A percentile compares a stretch with the other conserved stretches of the same genome.
These are phyloP conservation scores for Tetranychus truncatus DNA, from an alignment of 2,888 invertebrate genomes.

Conservation along the genomic window DNA sequence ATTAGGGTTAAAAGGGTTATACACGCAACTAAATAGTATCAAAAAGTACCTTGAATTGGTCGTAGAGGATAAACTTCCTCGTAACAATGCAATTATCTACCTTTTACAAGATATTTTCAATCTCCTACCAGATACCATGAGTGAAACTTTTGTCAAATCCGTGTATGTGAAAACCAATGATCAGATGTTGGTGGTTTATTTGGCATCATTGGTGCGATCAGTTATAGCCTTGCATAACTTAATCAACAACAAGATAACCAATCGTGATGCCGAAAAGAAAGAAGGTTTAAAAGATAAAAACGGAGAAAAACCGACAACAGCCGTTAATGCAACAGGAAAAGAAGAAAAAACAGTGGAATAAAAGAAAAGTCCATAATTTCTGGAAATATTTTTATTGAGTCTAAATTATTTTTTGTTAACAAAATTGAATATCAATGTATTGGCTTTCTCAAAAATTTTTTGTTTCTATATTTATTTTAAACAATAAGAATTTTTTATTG, in stretches of 20 bases:
- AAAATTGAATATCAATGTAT: no score
- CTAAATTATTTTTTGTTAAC: no score
- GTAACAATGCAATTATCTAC: constrained; percentile 96
- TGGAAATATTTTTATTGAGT: constrained; percentile 43
- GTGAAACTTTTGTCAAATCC: constrained; percentile 78
- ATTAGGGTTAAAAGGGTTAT: constrained; percentile 79
- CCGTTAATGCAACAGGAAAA: neutral
- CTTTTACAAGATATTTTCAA: constrained; percentile 93
- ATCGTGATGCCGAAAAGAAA: constrained; percentile 66
- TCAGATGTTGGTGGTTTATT: constrained; percentile 92
- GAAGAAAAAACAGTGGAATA: neutral
- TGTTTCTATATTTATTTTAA: neutral
- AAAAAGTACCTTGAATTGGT: constrained; percentile 73
- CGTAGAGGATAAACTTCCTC: constrained; percentile 69
- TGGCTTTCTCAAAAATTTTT: no score
- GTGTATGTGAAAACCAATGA: constrained; percentile 97
- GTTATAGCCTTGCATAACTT: constrained; percentile 95
- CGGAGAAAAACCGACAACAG: neutral
- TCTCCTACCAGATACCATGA: constrained; percentile 79
- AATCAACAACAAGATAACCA: constrained; percentile 95
- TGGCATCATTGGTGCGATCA: constrained; percentile 77
- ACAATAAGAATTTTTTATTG: constrained; percentile 67
- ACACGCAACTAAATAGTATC: constrained; percentile 78
- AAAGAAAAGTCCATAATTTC: neutral
- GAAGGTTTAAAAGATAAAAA: constrained; percentile 36